Evolutionary conservation across 2,113 vertebrate genomes (phyloP).

Genomic region (Oryzias javanicus): DNA sequence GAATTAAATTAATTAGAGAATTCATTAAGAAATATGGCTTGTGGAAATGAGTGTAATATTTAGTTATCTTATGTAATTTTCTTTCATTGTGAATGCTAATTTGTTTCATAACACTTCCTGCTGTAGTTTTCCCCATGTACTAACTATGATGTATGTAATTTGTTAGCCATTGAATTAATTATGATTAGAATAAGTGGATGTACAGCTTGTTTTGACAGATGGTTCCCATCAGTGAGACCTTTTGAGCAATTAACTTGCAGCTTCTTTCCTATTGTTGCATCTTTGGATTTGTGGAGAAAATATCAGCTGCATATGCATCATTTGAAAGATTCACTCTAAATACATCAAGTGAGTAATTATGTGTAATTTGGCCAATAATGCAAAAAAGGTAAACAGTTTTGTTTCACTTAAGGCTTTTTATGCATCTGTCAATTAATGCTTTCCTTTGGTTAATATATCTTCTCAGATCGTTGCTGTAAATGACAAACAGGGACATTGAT

Average conservation of each 20-base stretch:
- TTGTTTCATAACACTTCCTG: constrained; percentile 89
- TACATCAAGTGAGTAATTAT: constrained; percentile 70
- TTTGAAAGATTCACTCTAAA: constrained; percentile 43
- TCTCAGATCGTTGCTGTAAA: constrained; percentile 18
- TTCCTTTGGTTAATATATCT: constrained; percentile 31
- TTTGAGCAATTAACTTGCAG: constrained; percentile 79
- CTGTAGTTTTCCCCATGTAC: constrained; percentile 80
- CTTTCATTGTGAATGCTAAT: constrained; percentile 90
- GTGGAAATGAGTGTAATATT: constrained; percentile 82
- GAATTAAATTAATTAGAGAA: constrained; percentile 94
- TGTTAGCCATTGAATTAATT: constrained; percentile 97
- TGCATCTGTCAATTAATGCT: constrained; percentile 17
- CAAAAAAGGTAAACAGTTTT: constrained; percentile 60
- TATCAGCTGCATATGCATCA: constrained; percentile 50
- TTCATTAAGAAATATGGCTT: constrained; percentile 87
- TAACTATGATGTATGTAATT: constrained; percentile 89
- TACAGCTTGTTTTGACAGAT: constrained; percentile 89
- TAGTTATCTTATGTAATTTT: constrained; percentile 88
- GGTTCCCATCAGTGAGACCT: constrained; percentile 88
- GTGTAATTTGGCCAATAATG: constrained; percentile 58
- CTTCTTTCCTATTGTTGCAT: constrained; percentile 61
- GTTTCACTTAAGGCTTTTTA: constrained; percentile 37
- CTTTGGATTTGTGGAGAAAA: constrained; percentile 64
- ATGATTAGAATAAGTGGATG: constrained; percentile 87
- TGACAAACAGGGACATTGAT: constrained; percentile 26